Conservation (phyloP, 2,888 invertebrate genomes). For the Trissonchulus sp. region DNA sequence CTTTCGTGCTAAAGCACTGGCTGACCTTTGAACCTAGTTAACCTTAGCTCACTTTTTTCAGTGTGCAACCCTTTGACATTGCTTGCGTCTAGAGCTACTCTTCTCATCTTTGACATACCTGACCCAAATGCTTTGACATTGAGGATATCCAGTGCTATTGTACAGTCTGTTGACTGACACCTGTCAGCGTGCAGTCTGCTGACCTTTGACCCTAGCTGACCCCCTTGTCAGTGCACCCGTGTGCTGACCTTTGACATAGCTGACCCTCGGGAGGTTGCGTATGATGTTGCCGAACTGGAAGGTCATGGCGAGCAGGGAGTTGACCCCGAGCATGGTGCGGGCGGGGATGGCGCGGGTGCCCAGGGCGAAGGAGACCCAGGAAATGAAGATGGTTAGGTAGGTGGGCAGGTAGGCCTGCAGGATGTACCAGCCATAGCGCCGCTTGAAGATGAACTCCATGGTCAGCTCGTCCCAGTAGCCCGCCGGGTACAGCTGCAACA, state of each 20-base stretch:
- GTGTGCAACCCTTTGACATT: too few species aligned
- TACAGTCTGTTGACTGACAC: too few species aligned
- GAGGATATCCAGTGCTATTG: too few species aligned
- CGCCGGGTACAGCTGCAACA: constrained; percentile 44
- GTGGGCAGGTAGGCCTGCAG: constrained; percentile 51
- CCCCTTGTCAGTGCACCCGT: too few species aligned
- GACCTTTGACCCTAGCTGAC: too few species aligned
- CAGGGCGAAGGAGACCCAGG: constrained; percentile 33
- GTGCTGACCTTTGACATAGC: constrained; percentile 30
- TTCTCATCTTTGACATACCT: too few species aligned
- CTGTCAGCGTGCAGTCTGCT: too few species aligned
- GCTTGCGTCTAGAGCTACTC: too few species aligned
- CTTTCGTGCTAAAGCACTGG: too few species aligned
- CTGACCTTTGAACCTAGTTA: too few species aligned
- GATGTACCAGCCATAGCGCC: constrained; percentile 50
- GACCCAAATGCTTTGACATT: too few species aligned
- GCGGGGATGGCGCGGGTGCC: constrained; percentile 33
- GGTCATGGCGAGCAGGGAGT: constrained; percentile 32
- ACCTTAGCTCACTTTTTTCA: too few species aligned
- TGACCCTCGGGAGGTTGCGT: constrained; percentile 30
- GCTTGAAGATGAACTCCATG: constrained; percentile 46
- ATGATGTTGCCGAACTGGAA: constrained; percentile 35
- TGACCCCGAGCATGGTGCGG: constrained; percentile 34
- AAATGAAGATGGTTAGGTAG: constrained; percentile 50
- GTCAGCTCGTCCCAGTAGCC: constrained; percentile 50